phyloP scores from a whole-genome alignment of 2,888 invertebrate genomes.

The Omphaloscelis lunosa region DNA sequence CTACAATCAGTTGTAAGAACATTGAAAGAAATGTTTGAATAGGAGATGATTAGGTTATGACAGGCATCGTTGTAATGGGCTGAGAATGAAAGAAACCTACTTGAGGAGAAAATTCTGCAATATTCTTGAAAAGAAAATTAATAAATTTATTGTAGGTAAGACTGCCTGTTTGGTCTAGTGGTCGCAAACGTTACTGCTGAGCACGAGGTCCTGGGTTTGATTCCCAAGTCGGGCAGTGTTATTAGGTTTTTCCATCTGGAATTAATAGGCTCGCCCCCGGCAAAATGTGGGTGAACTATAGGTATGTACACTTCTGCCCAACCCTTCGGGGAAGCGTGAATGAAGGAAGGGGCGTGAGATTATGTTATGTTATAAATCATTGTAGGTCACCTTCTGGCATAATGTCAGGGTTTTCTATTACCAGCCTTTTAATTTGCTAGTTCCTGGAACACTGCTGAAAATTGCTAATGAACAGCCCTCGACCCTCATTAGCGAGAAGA shows the following conservation, averaged over 20 bases:
- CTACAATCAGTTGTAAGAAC: conserved; percentile 51
- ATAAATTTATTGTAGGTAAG: not conserved
- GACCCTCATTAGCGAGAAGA: conserved; percentile 45
- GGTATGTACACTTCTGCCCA: too few relatives aligned
- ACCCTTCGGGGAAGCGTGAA: too few relatives aligned
- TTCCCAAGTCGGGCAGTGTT: too few relatives aligned
- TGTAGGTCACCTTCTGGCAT: not conserved
- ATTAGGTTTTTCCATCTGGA: too few relatives aligned
- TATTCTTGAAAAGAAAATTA: conserved; percentile 18
- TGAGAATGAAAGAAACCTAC: conserved; percentile 23
- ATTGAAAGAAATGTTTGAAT: conserved; percentile 58
- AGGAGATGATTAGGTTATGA: conserved; percentile 67
- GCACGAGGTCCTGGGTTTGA: too few relatives aligned
- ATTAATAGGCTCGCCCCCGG: too few relatives aligned
- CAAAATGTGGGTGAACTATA: too few relatives aligned
- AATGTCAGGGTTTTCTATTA: not conserved
- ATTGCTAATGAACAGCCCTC: conserved; percentile 27
- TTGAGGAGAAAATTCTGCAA: conserved; percentile 27
- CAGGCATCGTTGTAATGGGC: conserved; percentile 55
- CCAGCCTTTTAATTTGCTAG: not conserved
- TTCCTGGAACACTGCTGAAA: not conserved
- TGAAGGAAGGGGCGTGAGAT: too few relatives aligned
- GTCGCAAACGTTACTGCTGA: too few relatives aligned
- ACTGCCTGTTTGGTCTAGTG: too few relatives aligned
- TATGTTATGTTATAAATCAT: too few relatives aligned